Evolutionary conservation across 2,888 invertebrate genomes (phyloP), one percentile per base, ranked within the genome.

Genomic region (Sarcophaga rosellei): DNA sequence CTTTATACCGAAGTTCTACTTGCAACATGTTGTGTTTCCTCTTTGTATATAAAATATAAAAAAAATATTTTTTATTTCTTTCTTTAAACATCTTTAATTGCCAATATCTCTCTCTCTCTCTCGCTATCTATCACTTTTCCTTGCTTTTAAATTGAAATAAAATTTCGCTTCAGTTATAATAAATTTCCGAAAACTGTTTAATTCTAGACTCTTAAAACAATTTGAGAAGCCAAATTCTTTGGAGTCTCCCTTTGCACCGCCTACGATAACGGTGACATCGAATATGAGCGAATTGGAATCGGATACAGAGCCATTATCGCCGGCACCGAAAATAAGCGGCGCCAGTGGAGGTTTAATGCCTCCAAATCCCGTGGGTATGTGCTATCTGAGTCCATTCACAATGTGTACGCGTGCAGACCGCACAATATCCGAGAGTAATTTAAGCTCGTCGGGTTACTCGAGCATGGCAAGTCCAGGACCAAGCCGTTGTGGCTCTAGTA

Each of bases 381-480:
- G 96, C 89, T 97, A 96, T 90, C 92, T 97, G 20, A 96, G 96
- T 91, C 97, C 97, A 0, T 97, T 97, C 91, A 95, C 96, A 1
- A 96, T 96, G 94, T 95, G 95, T 66, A 94, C 95, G 1, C 94
- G 96, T 88, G 95, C 95, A 17, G 96, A 96, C 90, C 94, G 97
- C 88, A 96, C 96, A 2, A 96, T 96, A 17, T 97, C 97, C 0
- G 97, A 97, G 93, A 97, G 97, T 3, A 97, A 97, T 92, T 94
- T 97, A 62, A 97, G 97, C 87, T 97, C 97, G 11, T 97, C 97
- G 0, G 97, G 97, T 11, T 97, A 97, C 92, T 96, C 96, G 88
- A 97, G 97, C 3, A 97, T 97, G 96, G 96, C 97, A 0, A 96
- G 96, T 92, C 97, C 97, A 0, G 97, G 96, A 0, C 96, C 97